These are phyloP conservation scores for Laspeyria flexula DNA, from an alignment of 2,888 invertebrate species.

Conservation along the genomic window DNA sequence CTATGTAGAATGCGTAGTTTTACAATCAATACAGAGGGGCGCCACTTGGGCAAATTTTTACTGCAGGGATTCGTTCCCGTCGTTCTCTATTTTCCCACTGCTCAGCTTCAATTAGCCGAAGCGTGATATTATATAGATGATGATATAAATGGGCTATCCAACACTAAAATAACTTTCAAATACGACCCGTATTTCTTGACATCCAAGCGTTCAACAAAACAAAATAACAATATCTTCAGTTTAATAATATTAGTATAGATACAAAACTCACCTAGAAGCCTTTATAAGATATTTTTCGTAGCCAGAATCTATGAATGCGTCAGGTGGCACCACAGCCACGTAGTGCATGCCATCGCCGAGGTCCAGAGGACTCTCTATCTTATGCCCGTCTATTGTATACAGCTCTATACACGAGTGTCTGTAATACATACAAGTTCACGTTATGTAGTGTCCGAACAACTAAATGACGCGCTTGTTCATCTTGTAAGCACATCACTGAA, in stretches of 20 bases:
- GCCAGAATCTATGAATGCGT: conserved; percentile 64
- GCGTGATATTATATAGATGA: too few species aligned
- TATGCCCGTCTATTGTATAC: conserved; percentile 63
- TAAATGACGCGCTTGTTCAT: too few species aligned
- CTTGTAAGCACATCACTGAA: too few species aligned
- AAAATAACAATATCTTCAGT: too few species aligned
- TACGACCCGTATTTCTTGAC: too few species aligned
- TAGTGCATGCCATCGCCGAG: conserved; percentile 63
- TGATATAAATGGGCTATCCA: too few species aligned
- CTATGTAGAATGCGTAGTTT: not conserved
- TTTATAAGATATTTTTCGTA: conserved; percentile 72
- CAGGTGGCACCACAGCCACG: conserved; percentile 67
- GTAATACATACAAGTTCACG: conserved; percentile 5
- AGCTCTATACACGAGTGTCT: conserved; percentile 64
- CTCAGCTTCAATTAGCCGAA: too few species aligned
- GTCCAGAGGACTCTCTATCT: conserved; percentile 58
- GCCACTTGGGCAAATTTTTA: not conserved
- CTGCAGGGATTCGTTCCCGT: not conserved
- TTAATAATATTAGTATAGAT: too few species aligned
- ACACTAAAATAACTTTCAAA: too few species aligned
- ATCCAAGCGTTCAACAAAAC: too few species aligned
- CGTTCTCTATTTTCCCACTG: too few species aligned
- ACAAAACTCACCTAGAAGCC: conserved; percentile 62
- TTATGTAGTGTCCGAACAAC: not conserved
- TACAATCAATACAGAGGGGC: not conserved